phyloP scores from a whole-genome alignment of 2,888 invertebrate genomes.

The Lissonota sp. region DNA sequence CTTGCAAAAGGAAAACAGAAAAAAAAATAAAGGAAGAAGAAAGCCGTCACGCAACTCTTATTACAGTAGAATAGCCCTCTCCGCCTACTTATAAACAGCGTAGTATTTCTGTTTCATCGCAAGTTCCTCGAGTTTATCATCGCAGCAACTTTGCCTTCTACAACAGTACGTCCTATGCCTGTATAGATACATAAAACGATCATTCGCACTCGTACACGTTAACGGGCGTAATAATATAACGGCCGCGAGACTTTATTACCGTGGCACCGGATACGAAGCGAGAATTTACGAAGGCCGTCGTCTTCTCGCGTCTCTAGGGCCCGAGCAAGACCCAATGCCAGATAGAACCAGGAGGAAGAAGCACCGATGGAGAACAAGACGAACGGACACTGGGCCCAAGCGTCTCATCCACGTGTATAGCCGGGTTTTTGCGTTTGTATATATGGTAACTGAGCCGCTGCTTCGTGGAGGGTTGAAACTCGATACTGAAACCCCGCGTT shows the following conservation, averaged over 20 bases:
- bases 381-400: slow-evolving; percentile 37
- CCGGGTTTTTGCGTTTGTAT: slow-evolving; percentile 5
- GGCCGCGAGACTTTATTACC: slow-evolving; percentile 59
- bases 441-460: slow-evolving; percentile 54
- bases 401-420: too few relatives aligned
- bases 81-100: not conserved
- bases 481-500: slow-evolving; percentile 79
- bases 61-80: not conserved
- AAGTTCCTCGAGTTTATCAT: slow-evolving; percentile 36
- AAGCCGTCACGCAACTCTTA: not conserved
- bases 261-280: slow-evolving; percentile 65
- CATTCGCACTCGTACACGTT: slow-evolving; percentile 54
- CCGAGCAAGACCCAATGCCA: slow-evolving; percentile 38
- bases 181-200: slow-evolving; percentile 39
- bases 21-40: too few relatives aligned
- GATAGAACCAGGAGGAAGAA: slow-evolving; percentile 54
- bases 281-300: slow-evolving; percentile 67
- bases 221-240: slow-evolving; percentile 62
- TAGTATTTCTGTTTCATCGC: slow-evolving; percentile 23
- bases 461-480: slow-evolving; percentile 78
- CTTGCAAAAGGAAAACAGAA: too few relatives aligned
- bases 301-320: slow-evolving; percentile 42
- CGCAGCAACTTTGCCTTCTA: slow-evolving; percentile 9
- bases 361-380: slow-evolving; percentile 54
- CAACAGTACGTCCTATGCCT: not conserved